Percentiles rank a stretch among this genome's conserved stretches.
phyloP scores from a whole-genome alignment of 1,140 invertebrate species.

The Copidosoma floridanum region DNA sequence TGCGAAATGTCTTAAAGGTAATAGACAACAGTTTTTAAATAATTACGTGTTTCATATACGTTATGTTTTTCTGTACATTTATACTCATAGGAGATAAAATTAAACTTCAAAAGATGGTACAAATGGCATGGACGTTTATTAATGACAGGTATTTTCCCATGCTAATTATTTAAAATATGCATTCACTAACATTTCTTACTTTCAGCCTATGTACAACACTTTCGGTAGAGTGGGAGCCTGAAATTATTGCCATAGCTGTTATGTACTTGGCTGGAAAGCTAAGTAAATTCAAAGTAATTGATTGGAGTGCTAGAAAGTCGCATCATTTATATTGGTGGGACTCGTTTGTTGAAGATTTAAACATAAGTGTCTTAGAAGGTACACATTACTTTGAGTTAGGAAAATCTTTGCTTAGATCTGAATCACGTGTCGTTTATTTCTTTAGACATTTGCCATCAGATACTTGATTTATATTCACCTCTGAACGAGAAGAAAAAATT shows the following conservation, averaged over 20 bases:
- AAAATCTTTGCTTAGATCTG: not conserved
- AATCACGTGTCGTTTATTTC: not conserved
- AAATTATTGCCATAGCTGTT: conserved; percentile 8
- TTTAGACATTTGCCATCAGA: conserved; percentile 24
- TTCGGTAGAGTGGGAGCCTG: conserved; percentile 3
- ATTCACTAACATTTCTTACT: not conserved
- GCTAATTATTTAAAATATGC: conserved; percentile 1
- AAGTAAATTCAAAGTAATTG: not conserved
- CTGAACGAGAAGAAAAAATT: not conserved
- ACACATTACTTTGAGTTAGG: not conserved
- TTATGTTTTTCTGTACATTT: too few relatives aligned
- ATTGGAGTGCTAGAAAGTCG: not conserved
- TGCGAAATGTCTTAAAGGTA: conserved; percentile 89
- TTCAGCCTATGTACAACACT: conserved; percentile 3
- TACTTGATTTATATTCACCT: conserved; percentile 19
- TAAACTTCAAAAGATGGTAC: conserved; percentile 93
- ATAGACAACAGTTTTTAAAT: conserved; percentile 24
- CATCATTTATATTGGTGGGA: conserved; percentile 22
- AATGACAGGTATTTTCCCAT: conserved; percentile 19
- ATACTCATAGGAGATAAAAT: conserved; percentile 80
- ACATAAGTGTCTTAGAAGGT: conserved; percentile 25
- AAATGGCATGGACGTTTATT: conserved; percentile 69
- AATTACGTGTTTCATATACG: too few relatives aligned
- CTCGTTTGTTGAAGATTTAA: conserved; percentile 25
- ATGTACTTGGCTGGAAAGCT: conserved; percentile 1